These are phyloP conservation scores for Euschistus heros DNA, from an alignment of 1,140 invertebrate genomes.

Conservation along the genomic window DNA sequence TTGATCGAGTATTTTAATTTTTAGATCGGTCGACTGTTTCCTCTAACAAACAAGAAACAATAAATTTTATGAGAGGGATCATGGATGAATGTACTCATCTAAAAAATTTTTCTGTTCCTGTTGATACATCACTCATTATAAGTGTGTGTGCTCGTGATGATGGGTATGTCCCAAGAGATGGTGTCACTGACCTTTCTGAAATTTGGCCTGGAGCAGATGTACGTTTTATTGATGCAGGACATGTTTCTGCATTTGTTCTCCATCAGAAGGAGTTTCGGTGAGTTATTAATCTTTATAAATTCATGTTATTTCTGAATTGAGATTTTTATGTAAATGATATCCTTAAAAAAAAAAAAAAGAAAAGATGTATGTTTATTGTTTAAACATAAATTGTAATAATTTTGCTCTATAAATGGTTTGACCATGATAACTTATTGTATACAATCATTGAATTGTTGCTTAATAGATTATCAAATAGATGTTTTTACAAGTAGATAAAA, in stretches of 20 bases:
- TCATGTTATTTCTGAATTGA: too few species aligned
- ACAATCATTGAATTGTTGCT: too few species aligned
- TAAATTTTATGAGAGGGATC: slow-evolving; percentile 92
- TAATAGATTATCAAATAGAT: too few species aligned
- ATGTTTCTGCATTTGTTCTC: slow-evolving; percentile 80
- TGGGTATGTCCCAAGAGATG: slow-evolving; percentile 82
- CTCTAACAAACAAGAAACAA: slow-evolving; percentile 50
- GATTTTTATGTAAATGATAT: too few species aligned
- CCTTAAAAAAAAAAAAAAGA: too few species aligned
- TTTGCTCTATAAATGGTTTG: too few species aligned
- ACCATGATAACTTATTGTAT: too few species aligned
- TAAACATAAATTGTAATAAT: too few species aligned
- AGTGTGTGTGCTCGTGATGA: slow-evolving; percentile 78
- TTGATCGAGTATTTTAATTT: too few species aligned
- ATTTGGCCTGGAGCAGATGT: slow-evolving; percentile 88
- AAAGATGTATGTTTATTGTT: too few species aligned
- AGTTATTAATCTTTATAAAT: too few species aligned
- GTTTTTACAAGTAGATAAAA: too few species aligned
- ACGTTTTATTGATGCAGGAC: slow-evolving; percentile 77
- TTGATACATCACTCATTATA: slow-evolving; percentile 76
- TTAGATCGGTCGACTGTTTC: not conserved
- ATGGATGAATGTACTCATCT: slow-evolving; percentile 99
- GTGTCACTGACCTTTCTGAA: slow-evolving; percentile 66
- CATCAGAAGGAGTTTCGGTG: slow-evolving; percentile 81
- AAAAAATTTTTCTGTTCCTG: slow-evolving; percentile 76